Base-by-base conservation (phyloP, 2,888 invertebrate genomes). In the Uloborus plumipes region DNA sequence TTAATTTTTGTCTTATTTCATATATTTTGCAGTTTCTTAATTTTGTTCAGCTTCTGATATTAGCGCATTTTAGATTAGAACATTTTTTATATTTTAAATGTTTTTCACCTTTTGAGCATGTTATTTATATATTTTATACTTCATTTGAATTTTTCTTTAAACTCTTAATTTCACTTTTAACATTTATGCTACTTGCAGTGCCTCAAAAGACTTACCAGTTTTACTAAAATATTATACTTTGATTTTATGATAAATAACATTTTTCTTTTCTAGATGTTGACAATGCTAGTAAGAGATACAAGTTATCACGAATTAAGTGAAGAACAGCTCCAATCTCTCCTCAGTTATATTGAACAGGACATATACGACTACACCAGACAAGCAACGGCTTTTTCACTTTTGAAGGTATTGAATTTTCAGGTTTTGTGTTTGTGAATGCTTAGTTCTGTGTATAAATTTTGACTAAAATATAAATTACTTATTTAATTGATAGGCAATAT, bases 271-370 rank as follows among this genome's bases (percentile, higher is more conserved):
- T 88, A 94, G 93, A 93, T 94, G 0, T 93, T 96, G 86, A 93
- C 96, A 50, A 93, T 94, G 0, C 88, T 97, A 51, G 92, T 98
- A 2, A 91, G 94, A 13, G 94, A 96, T 87, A 94, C 95, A 0
- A 92, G 93, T 85, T 92, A 93, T 86, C 92, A 94, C 88, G 91
- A 90, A 18, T 89, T 97, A 20, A 92, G 91, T 72, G 90, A 90
- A 0, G 93, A 94, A 3, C 96, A 98, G 88, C 89, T 97, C 14
- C 94, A 94, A 88, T 92, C 94, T 6, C 89, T 98, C 0, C 90
- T 98, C 15, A 90, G 94, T 0, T 98, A 97, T 87, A 94, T 95
- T 0, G 97, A 98, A 88, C 94, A 95, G 88, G 97, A 98, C 88
- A 91, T 98, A 49, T 92, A 95, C 87, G 95, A 95, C 87, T 92